Conservation (phyloP, 2,888 invertebrate genomes). For the Polydesmus complanatus region DNA sequence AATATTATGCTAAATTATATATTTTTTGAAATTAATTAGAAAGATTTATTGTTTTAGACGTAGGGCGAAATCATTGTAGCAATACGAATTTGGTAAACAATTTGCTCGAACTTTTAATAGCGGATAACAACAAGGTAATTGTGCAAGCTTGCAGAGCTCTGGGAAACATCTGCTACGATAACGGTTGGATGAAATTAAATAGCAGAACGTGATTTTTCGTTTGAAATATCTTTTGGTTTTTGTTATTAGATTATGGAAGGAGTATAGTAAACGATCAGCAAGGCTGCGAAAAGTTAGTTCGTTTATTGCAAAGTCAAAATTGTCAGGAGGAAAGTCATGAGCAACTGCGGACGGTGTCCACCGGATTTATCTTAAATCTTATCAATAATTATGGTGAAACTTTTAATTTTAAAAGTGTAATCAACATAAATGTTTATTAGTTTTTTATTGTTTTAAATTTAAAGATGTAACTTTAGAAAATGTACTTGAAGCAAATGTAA, state of each 20-base stretch:
- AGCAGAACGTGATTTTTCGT: neutral
- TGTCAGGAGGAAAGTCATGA: slow-evolving; percentile 29
- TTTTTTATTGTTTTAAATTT: slow-evolving; percentile 4
- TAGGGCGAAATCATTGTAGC: slow-evolving; percentile 52
- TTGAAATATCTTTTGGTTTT: neutral
- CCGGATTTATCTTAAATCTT: slow-evolving; percentile 66
- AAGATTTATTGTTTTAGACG: slow-evolving; percentile 37
- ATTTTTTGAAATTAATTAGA: neutral
- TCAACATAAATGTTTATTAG: neutral
- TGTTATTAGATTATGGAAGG: slow-evolving; percentile 29
- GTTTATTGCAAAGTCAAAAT: slow-evolving; percentile 26
- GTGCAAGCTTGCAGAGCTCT: slow-evolving; percentile 67
- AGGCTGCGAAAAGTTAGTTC: slow-evolving; percentile 26
- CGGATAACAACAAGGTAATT: slow-evolving; percentile 33
- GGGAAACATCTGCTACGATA: slow-evolving; percentile 79
- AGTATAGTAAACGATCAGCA: slow-evolving; percentile 30
- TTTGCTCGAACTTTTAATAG: slow-evolving; percentile 26
- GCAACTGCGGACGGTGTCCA: slow-evolving; percentile 47
- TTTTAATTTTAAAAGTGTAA: neutral
- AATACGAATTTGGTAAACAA: slow-evolving; percentile 27
- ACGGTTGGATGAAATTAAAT: slow-evolving; percentile 43
- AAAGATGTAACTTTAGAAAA: slow-evolving; percentile 30
- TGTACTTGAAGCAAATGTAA: slow-evolving; percentile 37
- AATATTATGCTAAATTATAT: neutral
- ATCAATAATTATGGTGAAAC: slow-evolving; percentile 51